Evolutionary conservation across 2,888 invertebrate species (phyloP).

Genomic region (Phasia obesa): DNA sequence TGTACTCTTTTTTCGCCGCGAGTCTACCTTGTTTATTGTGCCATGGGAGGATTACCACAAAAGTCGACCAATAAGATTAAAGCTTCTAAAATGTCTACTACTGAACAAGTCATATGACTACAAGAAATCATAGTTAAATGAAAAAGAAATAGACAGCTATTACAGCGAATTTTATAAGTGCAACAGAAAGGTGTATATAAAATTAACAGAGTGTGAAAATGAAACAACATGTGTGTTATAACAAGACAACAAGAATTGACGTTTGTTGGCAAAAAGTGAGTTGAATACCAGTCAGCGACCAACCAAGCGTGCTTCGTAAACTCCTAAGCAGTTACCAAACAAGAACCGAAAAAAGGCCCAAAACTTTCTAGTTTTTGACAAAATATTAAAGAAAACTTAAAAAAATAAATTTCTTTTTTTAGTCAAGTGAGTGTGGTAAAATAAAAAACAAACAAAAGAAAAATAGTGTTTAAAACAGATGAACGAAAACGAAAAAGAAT

Average conservation of each 20-base stretch:
- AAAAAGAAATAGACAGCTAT: constrained; percentile 5
- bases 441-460: constrained; percentile 61
- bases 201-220: constrained; percentile 29
- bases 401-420: constrained; percentile 84
- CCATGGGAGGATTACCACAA: constrained; percentile 81
- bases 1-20: too few relatives aligned
- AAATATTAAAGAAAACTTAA: constrained; percentile 77
- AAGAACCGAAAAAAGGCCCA: constrained; percentile 82
- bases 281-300: constrained; percentile 65
- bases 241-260: constrained; percentile 44
- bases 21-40: too few relatives aligned
- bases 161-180: not conserved
- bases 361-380: constrained; percentile 88
- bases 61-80: constrained; percentile 84
- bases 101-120: constrained; percentile 92
- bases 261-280: constrained; percentile 27
- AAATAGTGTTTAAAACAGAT: constrained; percentile 40
- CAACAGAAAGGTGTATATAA: constrained; percentile 27
- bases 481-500: constrained; percentile 19
- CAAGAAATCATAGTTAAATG: constrained; percentile 31
- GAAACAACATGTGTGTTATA: constrained; percentile 25
- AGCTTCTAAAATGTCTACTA: constrained; percentile 84
- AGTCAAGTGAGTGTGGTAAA: constrained; percentile 92
- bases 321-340: constrained; percentile 72
- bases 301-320: constrained; percentile 70